Evolutionary conservation across 2,888 invertebrate species (phyloP).

Genomic region (Pardosa pseudoannulata): DNA sequence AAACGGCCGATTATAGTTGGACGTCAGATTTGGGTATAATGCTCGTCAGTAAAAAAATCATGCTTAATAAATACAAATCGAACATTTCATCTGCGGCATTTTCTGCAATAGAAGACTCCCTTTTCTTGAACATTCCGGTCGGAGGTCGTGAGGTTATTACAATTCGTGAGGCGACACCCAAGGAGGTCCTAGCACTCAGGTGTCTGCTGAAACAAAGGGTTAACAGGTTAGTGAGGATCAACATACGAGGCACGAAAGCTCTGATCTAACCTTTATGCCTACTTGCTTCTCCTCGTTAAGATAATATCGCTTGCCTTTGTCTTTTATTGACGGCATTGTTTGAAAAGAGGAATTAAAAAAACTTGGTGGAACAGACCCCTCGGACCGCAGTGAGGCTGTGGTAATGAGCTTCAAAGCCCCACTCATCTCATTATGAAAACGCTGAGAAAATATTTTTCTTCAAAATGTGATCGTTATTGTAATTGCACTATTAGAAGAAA

Average conservation of each 20-base stretch:
- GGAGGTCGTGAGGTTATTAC: constrained; percentile 21
- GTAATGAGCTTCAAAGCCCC: constrained; percentile 21
- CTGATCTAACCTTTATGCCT: constrained; percentile 44
- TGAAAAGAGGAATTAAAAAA: constrained; percentile 1
- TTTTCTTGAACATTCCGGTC: constrained; percentile 11
- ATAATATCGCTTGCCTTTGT: constrained; percentile 49
- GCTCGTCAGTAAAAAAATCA: background rate
- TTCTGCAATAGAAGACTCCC: constrained; percentile 18
- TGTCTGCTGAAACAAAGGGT: constrained; percentile 46
- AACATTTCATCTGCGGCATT: constrained; percentile 37
- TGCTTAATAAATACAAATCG: constrained; percentile 54
- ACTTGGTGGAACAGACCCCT: background rate
- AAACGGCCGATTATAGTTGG: constrained; percentile 46
- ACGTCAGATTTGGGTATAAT: constrained; percentile 5
- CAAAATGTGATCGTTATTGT: constrained; percentile 56
- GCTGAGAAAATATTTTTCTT: constrained; percentile 18
- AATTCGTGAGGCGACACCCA: constrained; percentile 41
- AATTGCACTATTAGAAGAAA: constrained; percentile 54
- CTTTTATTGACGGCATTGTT: constrained; percentile 58
- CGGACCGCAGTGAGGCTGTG: constrained; percentile 3
- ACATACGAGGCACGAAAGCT: constrained; percentile 37
- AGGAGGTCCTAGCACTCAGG: constrained; percentile 21
- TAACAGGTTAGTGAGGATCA: constrained; percentile 48
- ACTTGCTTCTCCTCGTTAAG: constrained; percentile 47
- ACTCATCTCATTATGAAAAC: constrained; percentile 35